Conservation (phyloP, 2,113 vertebrate species). For the Caretta caretta region DNA sequence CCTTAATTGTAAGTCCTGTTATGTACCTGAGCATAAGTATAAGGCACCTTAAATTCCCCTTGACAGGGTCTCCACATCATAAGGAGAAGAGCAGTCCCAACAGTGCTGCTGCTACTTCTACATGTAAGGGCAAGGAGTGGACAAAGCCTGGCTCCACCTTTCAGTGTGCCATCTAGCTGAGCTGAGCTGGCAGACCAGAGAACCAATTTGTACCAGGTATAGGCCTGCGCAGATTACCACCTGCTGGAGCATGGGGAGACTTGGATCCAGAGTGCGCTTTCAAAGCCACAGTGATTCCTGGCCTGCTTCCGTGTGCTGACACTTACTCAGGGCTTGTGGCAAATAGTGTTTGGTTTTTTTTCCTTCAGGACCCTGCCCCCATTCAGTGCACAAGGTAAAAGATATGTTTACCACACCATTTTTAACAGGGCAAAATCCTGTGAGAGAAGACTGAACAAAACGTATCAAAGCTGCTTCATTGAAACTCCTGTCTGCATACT, state of each 20-base stretch:
- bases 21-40: accelerated
- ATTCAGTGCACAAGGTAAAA: background rate
- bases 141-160: background rate
- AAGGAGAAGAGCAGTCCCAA: background rate
- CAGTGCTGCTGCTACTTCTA: background rate
- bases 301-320: background rate
- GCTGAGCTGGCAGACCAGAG: background rate
- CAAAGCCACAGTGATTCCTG: background rate
- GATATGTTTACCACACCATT: background rate
- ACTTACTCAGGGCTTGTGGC: background rate
- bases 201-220: background rate
- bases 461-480: background rate
- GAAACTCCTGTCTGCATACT: background rate
- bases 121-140: background rate
- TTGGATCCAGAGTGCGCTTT: background rate
- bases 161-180: background rate
- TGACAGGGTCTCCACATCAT: background rate
- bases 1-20: background rate
- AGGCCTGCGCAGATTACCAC: background rate
- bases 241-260: background rate
- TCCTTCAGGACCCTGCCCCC: background rate
- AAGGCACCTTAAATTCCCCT: background rate
- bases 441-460: background rate
- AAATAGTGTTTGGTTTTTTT: background rate
- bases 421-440: background rate